These are phyloP conservation scores for Halcyon chelicuti DNA, from an alignment of 2,797 vertebrate species.

Conservation along the genomic window DNA sequence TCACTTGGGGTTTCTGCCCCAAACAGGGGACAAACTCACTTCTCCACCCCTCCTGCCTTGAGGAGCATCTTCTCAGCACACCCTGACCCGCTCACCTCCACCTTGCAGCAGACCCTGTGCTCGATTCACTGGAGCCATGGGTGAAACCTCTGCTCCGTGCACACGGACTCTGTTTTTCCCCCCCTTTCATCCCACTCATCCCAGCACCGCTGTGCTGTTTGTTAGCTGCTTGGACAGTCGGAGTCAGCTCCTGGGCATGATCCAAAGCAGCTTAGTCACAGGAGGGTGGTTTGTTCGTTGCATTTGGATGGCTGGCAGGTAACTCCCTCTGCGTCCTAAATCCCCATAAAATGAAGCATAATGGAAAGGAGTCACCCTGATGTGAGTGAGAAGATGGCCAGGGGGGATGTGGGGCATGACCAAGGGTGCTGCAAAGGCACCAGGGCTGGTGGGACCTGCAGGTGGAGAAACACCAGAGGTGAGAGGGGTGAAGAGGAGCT, in stretches of 20 bases:
- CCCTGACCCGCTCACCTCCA: accelerated
- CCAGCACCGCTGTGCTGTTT: not conserved
- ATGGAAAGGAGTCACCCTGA: not conserved
- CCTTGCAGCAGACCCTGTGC: not conserved
- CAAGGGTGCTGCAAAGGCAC: not conserved
- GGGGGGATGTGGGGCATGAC: not conserved
- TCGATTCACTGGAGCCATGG: accelerated
- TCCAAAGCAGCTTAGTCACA: slow-evolving; percentile 53
- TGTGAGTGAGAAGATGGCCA: not conserved
- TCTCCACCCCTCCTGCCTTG: not conserved
- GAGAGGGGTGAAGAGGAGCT: not conserved
- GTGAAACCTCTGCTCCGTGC: not conserved
- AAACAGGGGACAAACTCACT: not conserved
- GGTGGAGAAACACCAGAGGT: not conserved
- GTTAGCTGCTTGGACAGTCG: not conserved
- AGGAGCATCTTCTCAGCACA: not conserved
- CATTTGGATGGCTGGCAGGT: slow-evolving; percentile 16
- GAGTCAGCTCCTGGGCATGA: slow-evolving; percentile 39
- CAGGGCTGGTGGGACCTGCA: not conserved
- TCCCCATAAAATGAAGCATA: not conserved
- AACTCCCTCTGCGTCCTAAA: not conserved
- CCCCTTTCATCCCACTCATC: not conserved
- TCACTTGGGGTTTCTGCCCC: not conserved
- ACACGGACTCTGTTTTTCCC: accelerated
- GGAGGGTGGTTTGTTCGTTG: slow-evolving; percentile 6